A percentile compares a stretch with the other conserved stretches of the same genome.
Evolutionary conservation across 2,113 vertebrate species (phyloP).

Genomic region (Campylomormyrus tamandua): DNA sequence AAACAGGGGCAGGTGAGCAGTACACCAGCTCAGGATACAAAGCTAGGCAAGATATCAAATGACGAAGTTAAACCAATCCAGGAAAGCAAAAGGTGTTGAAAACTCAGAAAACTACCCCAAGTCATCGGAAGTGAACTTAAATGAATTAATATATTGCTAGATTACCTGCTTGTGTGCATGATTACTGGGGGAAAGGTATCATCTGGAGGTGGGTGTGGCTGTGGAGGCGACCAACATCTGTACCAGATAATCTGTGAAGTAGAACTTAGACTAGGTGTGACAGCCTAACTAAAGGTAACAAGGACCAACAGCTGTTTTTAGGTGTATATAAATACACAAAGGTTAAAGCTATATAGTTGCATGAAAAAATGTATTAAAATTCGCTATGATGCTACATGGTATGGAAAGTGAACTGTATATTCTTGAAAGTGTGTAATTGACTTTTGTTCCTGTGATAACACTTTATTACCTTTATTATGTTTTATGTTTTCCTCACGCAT

Average conservation of each 20-base stretch:
- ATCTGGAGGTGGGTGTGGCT: not conserved
- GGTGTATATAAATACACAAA: not conserved
- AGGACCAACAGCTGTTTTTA: not conserved
- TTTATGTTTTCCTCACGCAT: not conserved
- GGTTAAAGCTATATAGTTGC: not conserved
- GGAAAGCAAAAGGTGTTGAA: not conserved
- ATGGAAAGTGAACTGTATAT: not conserved
- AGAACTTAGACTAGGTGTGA: not conserved
- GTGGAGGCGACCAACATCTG: not conserved
- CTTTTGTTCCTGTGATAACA: not conserved
- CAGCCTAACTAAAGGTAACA: not conserved
- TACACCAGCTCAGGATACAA: not conserved
- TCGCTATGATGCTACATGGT: too few species aligned
- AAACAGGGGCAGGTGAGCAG: not conserved
- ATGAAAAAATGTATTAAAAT: not conserved
- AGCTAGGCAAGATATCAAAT: not conserved
- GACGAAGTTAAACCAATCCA: not conserved
- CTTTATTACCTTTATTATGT: not conserved
- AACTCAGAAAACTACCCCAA: not conserved
- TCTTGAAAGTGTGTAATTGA: not conserved
- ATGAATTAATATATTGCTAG: not conserved
- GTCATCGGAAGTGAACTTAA: not conserved
- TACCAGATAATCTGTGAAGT: not conserved
- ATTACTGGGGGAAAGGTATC: not conserved
- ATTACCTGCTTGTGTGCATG: not conserved